A percentile compares a stretch with the other conserved stretches of the same genome.
These are phyloP conservation scores for Platycnemis pennipes DNA, from an alignment of 2,888 invertebrate genomes.

Conservation along the genomic window DNA sequence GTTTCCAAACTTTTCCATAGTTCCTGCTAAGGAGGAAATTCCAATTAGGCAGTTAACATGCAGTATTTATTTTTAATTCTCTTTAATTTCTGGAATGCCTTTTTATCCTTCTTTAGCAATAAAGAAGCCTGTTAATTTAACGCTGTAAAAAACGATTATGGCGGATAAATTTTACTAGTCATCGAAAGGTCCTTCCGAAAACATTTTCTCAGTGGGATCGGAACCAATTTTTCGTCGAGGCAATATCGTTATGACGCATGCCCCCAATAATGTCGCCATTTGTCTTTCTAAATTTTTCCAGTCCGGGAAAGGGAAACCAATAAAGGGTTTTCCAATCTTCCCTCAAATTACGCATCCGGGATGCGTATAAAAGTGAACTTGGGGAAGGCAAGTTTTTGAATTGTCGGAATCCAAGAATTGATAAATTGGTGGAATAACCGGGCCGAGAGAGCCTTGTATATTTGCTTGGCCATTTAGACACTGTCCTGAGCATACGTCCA, in stretches of 20 bases:
- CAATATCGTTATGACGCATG: neutral
- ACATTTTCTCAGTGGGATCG: neutral
- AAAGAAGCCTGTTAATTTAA: neutral
- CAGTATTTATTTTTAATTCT: no score
- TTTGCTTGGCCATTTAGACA: neutral
- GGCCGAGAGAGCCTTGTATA: neutral
- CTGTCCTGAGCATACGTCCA: neutral
- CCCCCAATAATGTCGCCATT: neutral
- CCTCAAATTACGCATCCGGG: neutral
- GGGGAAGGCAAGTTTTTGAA: neutral
- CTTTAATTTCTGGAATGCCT: no score
- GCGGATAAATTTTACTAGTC: neutral
- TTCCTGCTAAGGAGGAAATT: no score
- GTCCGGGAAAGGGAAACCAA: neutral
- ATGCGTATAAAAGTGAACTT: neutral
- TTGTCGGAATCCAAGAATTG: neutral
- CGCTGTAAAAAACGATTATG: neutral
- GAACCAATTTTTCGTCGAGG: neutral
- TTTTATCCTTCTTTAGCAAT: neutral
- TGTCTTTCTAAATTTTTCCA: neutral
- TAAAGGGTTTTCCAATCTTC: constrained; percentile 4
- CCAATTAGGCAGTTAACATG: no score
- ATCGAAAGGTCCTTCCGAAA: neutral
- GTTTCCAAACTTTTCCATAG: no score
- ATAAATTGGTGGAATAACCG: neutral